These are phyloP conservation scores for Hemitrygon akajei DNA, from an alignment of 2,797 vertebrate genomes.

Conservation along the genomic window DNA sequence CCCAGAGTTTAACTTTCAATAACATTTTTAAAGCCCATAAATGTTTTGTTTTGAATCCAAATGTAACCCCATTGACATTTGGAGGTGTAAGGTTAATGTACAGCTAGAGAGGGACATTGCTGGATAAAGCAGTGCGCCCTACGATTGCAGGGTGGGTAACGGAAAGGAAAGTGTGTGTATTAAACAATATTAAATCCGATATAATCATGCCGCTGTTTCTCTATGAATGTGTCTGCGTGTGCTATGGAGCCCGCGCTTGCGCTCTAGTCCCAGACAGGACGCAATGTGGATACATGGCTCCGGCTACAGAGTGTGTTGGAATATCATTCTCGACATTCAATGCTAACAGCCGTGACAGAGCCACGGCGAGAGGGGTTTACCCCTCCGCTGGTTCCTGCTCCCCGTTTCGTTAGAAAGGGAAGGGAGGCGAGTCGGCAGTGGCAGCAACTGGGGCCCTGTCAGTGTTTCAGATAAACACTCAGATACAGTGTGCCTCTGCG, in stretches of 20 bases:
- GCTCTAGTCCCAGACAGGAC: not conserved
- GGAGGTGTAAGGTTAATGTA: not conserved
- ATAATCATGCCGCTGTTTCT: not conserved
- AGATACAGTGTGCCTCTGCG: constrained; percentile 7
- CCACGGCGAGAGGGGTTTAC: not conserved
- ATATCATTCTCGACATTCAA: not conserved
- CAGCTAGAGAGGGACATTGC: not conserved
- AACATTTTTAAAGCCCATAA: not conserved
- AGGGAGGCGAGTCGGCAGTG: not conserved
- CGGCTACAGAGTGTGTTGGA: not conserved
- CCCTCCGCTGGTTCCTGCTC: not conserved
- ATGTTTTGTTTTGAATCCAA: no score
- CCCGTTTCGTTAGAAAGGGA: not conserved
- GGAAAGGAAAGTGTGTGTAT: not conserved
- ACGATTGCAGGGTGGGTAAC: not conserved
- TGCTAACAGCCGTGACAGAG: not conserved
- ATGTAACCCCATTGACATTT: no score
- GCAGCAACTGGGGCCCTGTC: constrained; percentile 1
- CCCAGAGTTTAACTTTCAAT: not conserved
- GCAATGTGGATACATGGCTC: constrained; percentile 6
- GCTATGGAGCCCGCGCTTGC: constrained; percentile 14
- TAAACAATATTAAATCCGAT: not conserved
- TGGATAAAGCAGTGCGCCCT: not conserved
- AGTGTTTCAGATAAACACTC: constrained; percentile 18
- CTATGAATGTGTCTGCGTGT: no score